Conservation (phyloP, 2,113 vertebrate genomes). For the Oreocharis arfaki region DNA sequence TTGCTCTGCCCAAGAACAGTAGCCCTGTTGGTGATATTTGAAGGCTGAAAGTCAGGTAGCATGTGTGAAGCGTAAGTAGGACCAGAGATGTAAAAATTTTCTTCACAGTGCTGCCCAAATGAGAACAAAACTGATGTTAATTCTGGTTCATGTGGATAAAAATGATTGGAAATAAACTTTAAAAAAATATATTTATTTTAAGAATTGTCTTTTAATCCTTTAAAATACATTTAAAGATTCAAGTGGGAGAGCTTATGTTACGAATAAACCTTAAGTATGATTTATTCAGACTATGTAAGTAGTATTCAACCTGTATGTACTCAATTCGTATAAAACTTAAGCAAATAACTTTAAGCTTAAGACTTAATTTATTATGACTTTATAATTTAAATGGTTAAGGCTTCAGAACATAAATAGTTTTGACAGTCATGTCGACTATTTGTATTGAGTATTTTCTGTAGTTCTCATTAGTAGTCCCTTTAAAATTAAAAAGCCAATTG, state of each 20-base stretch:
- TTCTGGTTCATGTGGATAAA: background rate
- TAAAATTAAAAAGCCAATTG: background rate
- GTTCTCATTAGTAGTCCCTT: background rate
- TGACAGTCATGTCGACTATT: background rate
- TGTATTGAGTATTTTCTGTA: background rate
- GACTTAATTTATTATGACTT: background rate
- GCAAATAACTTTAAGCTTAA: background rate
- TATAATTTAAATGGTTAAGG: background rate
- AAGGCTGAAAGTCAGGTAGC: background rate
- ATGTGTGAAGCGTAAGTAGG: background rate
- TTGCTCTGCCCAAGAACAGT: background rate
- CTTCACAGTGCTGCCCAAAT: background rate
- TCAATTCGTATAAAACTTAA: background rate
- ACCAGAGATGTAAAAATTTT: background rate
- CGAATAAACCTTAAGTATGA: background rate
- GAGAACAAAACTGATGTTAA: background rate
- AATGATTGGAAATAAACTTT: background rate
- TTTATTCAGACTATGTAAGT: background rate
- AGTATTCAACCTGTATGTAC: background rate
- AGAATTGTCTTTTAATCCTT: background rate
- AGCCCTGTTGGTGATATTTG: accelerated
- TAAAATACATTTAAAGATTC: background rate
- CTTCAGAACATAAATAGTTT: background rate
- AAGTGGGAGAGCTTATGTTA: background rate
- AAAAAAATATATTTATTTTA: background rate